Base-by-base conservation (phyloP, 1,140 invertebrate genomes). In the Dinothrombium tinctorium region DNA sequence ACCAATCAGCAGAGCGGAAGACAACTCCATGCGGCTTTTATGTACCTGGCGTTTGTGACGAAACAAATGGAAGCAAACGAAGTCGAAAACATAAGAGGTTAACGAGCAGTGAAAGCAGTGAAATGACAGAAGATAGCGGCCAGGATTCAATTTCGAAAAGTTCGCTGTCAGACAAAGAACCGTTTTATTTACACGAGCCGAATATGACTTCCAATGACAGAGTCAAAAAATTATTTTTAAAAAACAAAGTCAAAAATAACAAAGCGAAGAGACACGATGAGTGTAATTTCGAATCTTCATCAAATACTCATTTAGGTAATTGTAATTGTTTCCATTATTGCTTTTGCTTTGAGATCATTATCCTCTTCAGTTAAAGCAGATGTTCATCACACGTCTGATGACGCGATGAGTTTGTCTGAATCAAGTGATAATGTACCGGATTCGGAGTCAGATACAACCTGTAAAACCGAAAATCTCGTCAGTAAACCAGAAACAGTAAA, bases 131-230 rank as follows among this genome's bases (percentile, higher is more conserved):
- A n/a, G n/a, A n/a, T n/a, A n/a, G n/a, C n/a, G n/a, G n/a, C n/a
- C n/a, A n/a, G n/a, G n/a, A n/a, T n/a, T n/a, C n/a, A n/a, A n/a
- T n/a, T n/a, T n/a, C n/a, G n/a, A n/a, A n/a, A n/a, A n/a, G n/a
- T n/a, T n/a, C n/a, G n/a, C n/a, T n/a, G n/a, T n/a, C n/a, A n/a
- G n/a, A n/a, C n/a, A n/a, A n/a, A n/a, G n/a, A n/a, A n/a, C n/a
- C n/a, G n/a, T n/a, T n/a, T n/a, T n/a, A n/a, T n/a, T n/a, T n/a
- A n/a, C n/a, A n/a, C n/a, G n/a, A n/a, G n/a, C n/a, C n/a, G n/a
- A n/a, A n/a, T n/a, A n/a, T n/a, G n/a, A n/a, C 76, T 28, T 68
- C 72, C 4, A 76, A 77, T 53, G 74, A 75, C 49, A 63, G 74
- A 32, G 73, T 78, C 37, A 70, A 76, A 28, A 74, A 78, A 51